phyloP scores from a whole-genome alignment of 2,888 invertebrate species.

The Volucella inanis region DNA sequence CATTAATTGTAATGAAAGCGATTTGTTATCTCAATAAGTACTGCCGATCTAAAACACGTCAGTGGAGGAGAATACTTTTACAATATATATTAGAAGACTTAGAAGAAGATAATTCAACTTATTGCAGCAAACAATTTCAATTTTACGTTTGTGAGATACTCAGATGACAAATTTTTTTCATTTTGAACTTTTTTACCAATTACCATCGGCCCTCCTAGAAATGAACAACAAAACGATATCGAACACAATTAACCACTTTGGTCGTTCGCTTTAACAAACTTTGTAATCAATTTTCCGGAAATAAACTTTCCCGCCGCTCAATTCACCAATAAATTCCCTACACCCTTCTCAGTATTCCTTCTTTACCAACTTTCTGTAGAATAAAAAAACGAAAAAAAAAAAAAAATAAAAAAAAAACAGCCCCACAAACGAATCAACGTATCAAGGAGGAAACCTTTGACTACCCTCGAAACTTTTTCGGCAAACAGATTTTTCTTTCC shows the following conservation, averaged over 20 bases:
- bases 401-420: conserved; percentile 18
- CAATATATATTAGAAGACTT: too few species aligned
- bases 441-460: conserved; percentile 4
- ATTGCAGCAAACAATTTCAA: too few species aligned
- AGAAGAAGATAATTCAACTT: too few species aligned
- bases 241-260: conserved; percentile 75
- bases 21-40: too few species aligned
- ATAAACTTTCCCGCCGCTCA: conserved; percentile 71
- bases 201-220: too few species aligned
- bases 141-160: too few species aligned
- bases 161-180: too few species aligned
- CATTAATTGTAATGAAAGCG: too few species aligned
- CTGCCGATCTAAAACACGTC: too few species aligned
- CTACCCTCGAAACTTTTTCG: conserved; percentile 36
- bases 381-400: not conserved
- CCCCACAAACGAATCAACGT: conserved; percentile 27
- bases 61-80: too few species aligned
- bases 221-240: conserved; percentile 9
- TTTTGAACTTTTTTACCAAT: too few species aligned
- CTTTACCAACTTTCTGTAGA: not conserved
- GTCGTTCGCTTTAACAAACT: conserved; percentile 66
- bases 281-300: conserved; percentile 68
- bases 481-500: conserved; percentile 69
- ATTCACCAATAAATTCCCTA: conserved; percentile 66
- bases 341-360: conserved; percentile 50